Conservation (phyloP, 2,888 invertebrate species). For the Formica aserva region DNA sequence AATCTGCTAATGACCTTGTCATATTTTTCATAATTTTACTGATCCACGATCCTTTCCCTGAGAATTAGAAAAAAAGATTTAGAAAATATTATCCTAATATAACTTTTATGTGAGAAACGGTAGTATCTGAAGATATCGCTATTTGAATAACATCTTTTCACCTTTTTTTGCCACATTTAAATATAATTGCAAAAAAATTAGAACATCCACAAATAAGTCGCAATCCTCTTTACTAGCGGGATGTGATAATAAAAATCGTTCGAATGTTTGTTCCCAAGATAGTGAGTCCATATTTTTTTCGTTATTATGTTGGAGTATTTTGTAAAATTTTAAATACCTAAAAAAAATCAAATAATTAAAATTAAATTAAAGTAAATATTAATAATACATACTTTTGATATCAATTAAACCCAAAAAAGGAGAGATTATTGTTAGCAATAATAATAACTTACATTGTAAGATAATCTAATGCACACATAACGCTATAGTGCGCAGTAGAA, state of each 20-base stretch:
- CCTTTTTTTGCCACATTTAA: conserved; percentile 77
- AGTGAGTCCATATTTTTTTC: conserved; percentile 85
- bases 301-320: conserved; percentile 80
- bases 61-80: background rate
- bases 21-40: conserved; percentile 79
- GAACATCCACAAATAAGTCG: conserved; percentile 87
- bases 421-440: background rate
- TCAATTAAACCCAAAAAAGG: background rate
- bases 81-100: background rate
- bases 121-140: conserved; percentile 5
- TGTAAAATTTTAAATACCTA: conserved; percentile 86
- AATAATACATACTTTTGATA: background rate
- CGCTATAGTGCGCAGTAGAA: conserved; percentile 88
- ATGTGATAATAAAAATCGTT: conserved; percentile 88
- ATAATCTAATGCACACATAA: conserved; percentile 87
- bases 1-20: conserved; percentile 79
- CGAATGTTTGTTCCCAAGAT: conserved; percentile 89
- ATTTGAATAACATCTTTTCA: conserved; percentile 63
- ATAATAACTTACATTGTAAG: conserved; percentile 87
- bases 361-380: background rate
- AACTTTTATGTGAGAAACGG: background rate
- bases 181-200: conserved; percentile 84
- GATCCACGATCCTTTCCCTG: conserved; percentile 76
- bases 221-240: conserved; percentile 90
- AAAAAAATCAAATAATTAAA: conserved; percentile 50